Conservation (phyloP, 2,888 invertebrate species). For the Sminthurides aquaticus region DNA sequence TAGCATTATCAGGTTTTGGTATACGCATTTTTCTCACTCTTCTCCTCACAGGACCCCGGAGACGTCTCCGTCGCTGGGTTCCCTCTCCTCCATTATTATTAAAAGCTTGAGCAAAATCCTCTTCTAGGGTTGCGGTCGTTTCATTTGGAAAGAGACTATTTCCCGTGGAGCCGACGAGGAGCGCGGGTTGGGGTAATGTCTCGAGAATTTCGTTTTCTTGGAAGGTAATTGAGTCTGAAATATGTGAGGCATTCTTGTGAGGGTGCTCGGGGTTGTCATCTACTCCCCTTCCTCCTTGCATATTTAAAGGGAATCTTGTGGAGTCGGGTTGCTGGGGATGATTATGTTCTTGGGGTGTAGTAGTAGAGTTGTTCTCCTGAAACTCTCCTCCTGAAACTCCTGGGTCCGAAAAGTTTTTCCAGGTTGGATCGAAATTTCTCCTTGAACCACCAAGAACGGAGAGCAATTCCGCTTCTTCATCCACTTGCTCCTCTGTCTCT, state of each 20-base stretch:
- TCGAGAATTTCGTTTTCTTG: not conserved
- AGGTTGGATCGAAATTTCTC: not conserved
- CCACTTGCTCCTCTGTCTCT: conserved; percentile 18
- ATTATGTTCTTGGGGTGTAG: not conserved
- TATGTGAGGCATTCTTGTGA: not conserved
- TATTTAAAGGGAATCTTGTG: not conserved
- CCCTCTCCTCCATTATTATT: too few species aligned
- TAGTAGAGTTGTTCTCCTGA: too few species aligned
- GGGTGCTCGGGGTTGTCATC: not conserved
- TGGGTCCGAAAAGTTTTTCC: too few species aligned
- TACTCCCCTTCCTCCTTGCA: not conserved
- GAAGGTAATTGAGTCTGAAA: not conserved
- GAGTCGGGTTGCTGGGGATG: not conserved
- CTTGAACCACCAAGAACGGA: not conserved
- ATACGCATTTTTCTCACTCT: too few species aligned
- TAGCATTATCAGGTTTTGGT: too few species aligned
- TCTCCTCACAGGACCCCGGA: too few species aligned
- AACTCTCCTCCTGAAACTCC: too few species aligned
- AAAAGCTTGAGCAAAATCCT: too few species aligned
- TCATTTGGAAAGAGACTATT: too few species aligned
- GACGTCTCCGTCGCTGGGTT: too few species aligned
- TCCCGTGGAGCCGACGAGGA: too few species aligned
- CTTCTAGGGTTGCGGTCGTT: too few species aligned
- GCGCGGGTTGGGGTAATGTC: not conserved
- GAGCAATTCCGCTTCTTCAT: conserved; percentile 21